A percentile compares a stretch with the other conserved stretches of the same genome.
Evolutionary conservation across 2,113 vertebrate species (phyloP).

Genomic region (Bostrychus sinensis): DNA sequence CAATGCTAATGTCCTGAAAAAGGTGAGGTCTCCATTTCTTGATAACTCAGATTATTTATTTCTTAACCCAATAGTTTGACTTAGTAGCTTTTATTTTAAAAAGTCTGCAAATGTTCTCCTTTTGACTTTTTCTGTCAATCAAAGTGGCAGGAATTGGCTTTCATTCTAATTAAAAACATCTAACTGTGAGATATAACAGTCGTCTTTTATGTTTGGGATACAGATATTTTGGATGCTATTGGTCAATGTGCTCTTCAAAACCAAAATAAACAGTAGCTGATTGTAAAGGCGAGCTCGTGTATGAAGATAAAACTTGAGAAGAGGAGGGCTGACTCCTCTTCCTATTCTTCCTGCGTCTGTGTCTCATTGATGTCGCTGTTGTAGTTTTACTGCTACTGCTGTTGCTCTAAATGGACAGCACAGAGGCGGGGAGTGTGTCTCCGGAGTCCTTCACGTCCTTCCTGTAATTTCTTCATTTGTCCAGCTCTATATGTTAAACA

Average conservation of each 20-base stretch:
- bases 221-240: not conserved
- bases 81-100: too few relatives aligned
- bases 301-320: constrained; percentile 28
- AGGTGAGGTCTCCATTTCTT: too few relatives aligned
- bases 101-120: too few relatives aligned
- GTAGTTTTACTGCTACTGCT: not conserved
- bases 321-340: not conserved
- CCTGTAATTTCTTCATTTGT: constrained; percentile 14
- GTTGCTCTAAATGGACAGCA: constrained; percentile 6
- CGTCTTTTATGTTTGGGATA: not conserved
- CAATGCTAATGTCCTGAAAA: too few relatives aligned
- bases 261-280: constrained; percentile 10
- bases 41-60: too few relatives aligned
- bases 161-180: too few relatives aligned
- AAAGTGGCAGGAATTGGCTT: too few relatives aligned
- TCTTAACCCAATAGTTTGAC: too few relatives aligned
- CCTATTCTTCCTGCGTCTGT: not conserved
- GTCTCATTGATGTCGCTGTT: constrained; percentile 6
- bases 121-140: too few relatives aligned
- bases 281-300: not conserved
- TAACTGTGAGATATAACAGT: too few relatives aligned
- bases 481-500: not conserved
- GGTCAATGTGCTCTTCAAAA: constrained; percentile 5
- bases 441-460: constrained; percentile 2
- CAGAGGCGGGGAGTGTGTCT: not conserved